Evolutionary conservation across 2,113 vertebrate genomes (phyloP), one percentile per base, ranked within the genome.

Genomic region (Sinocyclocheilus anophthalmus): DNA sequence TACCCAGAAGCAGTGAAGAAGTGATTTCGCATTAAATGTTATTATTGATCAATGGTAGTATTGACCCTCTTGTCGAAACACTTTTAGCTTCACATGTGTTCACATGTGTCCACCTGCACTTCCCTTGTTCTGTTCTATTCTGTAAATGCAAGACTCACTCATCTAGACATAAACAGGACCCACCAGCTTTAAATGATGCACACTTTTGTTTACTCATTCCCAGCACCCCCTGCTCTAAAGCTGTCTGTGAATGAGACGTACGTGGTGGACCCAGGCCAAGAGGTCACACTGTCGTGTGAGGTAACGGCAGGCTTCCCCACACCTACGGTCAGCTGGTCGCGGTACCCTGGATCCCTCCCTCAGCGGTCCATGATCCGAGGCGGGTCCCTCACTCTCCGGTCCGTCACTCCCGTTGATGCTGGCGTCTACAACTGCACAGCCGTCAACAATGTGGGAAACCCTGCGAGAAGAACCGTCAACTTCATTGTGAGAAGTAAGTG

Each of bases 351-450:
- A 1, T 92, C 92, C 0, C 93, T 99, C 85, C 97, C 98, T 1
- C 94, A 91, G 83, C 96, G 95, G 0, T 96, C 96, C 53, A 84
- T 95, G 67, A 94, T 97, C 67, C 94, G 95, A 70, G 95, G 96
- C 5, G 92, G 96, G 1, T 96, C 94, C 1, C 94, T 99, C 78
- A 95, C 93, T 37, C 88, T 99, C 87, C 95, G 96, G 86, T 95
- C 94, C 0, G 97, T 98, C 86, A 96, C 89, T 0, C 94, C 96
- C 1, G 93, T 92, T 0, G 97, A 99, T 84, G 97, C 96, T 0
- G 98, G 98, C 73, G 96, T 96, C 92, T 99, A 99, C 94, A 99
- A 99, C 89, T 99, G 98, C 92, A 96, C 97, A 0, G 98, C 98
- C 24, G 95, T 96, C 93, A 99, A 99, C 95, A 98, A 98, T 0